A percentile compares a stretch with the other conserved stretches of the same genome.
Evolutionary conservation across 2,113 vertebrate species (phyloP).

Genomic region (Hyperopisus bebe): DNA sequence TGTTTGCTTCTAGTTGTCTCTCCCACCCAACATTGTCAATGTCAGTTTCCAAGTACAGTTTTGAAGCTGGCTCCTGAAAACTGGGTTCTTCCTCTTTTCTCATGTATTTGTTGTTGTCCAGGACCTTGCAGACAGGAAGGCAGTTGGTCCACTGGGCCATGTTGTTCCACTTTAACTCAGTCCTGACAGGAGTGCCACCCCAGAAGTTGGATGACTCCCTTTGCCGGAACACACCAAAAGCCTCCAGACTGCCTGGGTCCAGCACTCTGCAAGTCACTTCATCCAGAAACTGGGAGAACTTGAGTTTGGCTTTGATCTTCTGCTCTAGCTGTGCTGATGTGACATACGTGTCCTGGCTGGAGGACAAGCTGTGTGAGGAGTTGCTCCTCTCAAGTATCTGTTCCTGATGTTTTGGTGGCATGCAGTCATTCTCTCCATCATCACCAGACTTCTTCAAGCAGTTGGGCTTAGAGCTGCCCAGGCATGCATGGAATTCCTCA

Average conservation of each 20-base stretch:
- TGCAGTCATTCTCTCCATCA: not conserved
- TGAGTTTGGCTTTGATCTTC: constrained; percentile 66
- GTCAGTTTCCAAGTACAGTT: constrained; percentile 60
- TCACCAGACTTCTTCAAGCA: constrained; percentile 51
- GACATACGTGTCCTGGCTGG: constrained; percentile 44
- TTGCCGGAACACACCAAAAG: constrained; percentile 48
- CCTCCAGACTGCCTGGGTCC: constrained; percentile 57
- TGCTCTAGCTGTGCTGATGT: constrained; percentile 46
- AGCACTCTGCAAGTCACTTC: constrained; percentile 77
- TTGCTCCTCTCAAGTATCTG: constrained; percentile 29
- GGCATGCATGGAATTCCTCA: constrained; percentile 36
- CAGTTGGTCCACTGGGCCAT: constrained; percentile 44
- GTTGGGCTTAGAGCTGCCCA: constrained; percentile 48
- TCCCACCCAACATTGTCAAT: constrained; percentile 63
- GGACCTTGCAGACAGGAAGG: constrained; percentile 48
- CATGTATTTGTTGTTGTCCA: constrained; percentile 46
- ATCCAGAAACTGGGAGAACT: constrained; percentile 86
- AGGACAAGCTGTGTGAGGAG: constrained; percentile 43
- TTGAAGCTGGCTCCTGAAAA: constrained; percentile 45
- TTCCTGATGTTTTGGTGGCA: constrained; percentile 20
- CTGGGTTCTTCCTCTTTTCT: constrained; percentile 34
- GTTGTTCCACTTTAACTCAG: constrained; percentile 42
- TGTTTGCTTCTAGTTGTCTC: constrained; percentile 46
- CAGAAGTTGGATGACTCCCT: constrained; percentile 29
- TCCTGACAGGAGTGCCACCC: constrained; percentile 17